Evolutionary conservation across 2,797 vertebrate genomes (phyloP).

Genomic region (Sebastolobus alascanus): DNA sequence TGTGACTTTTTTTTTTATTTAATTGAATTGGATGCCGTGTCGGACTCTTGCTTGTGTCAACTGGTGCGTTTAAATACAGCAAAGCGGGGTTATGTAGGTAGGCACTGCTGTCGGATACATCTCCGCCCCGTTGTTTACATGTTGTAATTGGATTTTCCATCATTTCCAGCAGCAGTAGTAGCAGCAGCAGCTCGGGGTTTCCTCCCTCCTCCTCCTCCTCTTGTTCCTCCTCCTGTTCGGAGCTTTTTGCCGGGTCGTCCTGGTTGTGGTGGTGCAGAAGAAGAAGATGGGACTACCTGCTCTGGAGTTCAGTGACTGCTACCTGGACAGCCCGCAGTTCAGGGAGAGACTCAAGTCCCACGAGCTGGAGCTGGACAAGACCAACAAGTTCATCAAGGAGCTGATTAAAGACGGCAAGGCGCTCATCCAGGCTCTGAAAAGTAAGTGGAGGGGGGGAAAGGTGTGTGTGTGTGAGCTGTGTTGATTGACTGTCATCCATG

Average conservation of each 20-base stretch:
- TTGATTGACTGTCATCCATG: background rate
- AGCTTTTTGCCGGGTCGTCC: constrained; percentile 25
- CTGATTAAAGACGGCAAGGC: constrained; percentile 90
- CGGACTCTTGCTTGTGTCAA: background rate
- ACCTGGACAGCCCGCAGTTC: constrained; percentile 89
- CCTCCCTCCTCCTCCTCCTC: constrained; percentile 22
- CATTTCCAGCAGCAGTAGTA: constrained; percentile 53
- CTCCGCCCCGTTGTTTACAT: constrained; percentile 54
- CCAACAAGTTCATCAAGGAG: constrained; percentile 91
- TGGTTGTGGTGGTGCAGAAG: constrained; percentile 23
- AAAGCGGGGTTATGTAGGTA: constrained; percentile 43
- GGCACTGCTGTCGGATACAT: constrained; percentile 17
- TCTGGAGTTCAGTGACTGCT: constrained; percentile 89
- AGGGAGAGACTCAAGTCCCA: constrained; percentile 88
- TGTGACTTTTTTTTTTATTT: constrained; percentile 25
- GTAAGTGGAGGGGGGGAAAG: constrained; percentile 72
- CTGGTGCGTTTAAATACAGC: background rate
- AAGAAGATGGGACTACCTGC: constrained; percentile 87
- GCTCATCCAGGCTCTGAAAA: constrained; percentile 87
- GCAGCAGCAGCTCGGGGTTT: constrained; percentile 35
- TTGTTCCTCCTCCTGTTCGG: constrained; percentile 20
- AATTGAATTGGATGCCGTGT: constrained; percentile 28
- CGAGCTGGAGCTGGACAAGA: constrained; percentile 89
- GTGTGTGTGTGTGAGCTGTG: background rate
- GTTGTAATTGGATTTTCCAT: constrained; percentile 71